Percentiles rank a stretch among this genome's conserved stretches.
These are phyloP conservation scores for Cromileptes altivelis DNA, from an alignment of 2,113 vertebrate genomes.

Conservation along the genomic window DNA sequence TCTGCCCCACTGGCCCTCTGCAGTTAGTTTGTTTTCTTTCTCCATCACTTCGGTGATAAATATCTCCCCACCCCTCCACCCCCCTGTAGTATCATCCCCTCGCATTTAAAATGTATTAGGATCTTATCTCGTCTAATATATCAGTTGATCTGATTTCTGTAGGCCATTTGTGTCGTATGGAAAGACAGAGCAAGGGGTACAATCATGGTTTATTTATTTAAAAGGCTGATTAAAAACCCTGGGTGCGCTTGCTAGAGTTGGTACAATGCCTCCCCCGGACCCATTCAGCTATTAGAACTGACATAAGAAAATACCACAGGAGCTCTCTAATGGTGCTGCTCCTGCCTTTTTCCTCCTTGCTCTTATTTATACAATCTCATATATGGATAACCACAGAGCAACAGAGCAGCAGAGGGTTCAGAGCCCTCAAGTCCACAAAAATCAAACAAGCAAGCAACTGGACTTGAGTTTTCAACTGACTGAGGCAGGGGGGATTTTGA, in stretches of 20 bases:
- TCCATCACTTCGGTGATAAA: slow-evolving; percentile 33
- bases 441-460: not conserved
- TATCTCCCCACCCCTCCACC: not conserved
- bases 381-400: slow-evolving; percentile 25
- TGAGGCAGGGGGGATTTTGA: not conserved
- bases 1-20: slow-evolving; percentile 8
- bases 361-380: slow-evolving; percentile 34
- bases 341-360: slow-evolving; percentile 8
- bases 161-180: slow-evolving; percentile 40
- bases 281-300: slow-evolving; percentile 57
- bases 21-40: slow-evolving; percentile 18
- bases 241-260: slow-evolving; percentile 27
- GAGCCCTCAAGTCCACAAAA: not conserved
- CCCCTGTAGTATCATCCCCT: not conserved
- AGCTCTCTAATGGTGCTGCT: slow-evolving; percentile 21
- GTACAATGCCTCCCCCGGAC: slow-evolving; percentile 10
- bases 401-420: not conserved
- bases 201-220: slow-evolving; percentile 65
- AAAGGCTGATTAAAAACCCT: slow-evolving; percentile 61
- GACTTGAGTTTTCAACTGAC: not conserved
- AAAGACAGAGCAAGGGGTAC: slow-evolving; percentile 37
- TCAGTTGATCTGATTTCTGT: slow-evolving; percentile 51
- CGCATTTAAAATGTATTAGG: slow-evolving; percentile 56
- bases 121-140: slow-evolving; percentile 53
- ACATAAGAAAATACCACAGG: slow-evolving; percentile 31